Evolutionary conservation across 2,797 vertebrate genomes (phyloP), one percentile per base, ranked within the genome.

Genomic region (Crypturellus tataupa): DNA sequence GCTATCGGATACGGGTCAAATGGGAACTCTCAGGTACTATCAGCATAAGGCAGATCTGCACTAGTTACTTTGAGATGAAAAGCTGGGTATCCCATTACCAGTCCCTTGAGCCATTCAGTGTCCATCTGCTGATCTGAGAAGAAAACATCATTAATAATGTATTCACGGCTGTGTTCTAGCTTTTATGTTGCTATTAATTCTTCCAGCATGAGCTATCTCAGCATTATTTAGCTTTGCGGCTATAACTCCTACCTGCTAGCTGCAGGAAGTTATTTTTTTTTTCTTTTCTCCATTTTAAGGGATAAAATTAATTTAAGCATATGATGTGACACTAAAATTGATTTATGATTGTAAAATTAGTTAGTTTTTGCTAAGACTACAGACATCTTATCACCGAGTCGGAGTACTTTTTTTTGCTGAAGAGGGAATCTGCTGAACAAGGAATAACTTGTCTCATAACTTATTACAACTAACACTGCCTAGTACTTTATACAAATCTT

Each of bases 141-240:
- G 92, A 92, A 94, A 93, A 95, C 62, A 56, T 75, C 35, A 83
- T 97, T 76, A 96, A 97, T 95, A 87, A 96, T 95, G 33, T 42
- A 96, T 95, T 87, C 49, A 72, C 2, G 7, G 79, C 58, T 92
- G 79, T 91, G 29, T 67, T 87, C 39, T 40, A 69, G 81, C 65
- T 93, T 93, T 93, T 87, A 44, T 72, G 39, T 78, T 79, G 47
- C 62, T 90, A 14, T 71, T 85, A 77, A 58, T 58, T 95, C 75
- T 94, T 58, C 29, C 46, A 92, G 23, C 23, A 37, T 51, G 23
- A 92, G 9, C 49, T 82, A 3, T 65, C 64, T 51, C 46, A 80
- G 9, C 55, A 55, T 80, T 80, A 81, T 72, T 76, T 92, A 75
- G 31, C 69, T 92, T 87, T 33, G 80, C 68, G 83, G 4, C 69